Percentiles rank a stretch among this genome's conserved stretches.
phyloP scores from a whole-genome alignment of 2,797 vertebrate species.

The Catostomus latipinnis region DNA sequence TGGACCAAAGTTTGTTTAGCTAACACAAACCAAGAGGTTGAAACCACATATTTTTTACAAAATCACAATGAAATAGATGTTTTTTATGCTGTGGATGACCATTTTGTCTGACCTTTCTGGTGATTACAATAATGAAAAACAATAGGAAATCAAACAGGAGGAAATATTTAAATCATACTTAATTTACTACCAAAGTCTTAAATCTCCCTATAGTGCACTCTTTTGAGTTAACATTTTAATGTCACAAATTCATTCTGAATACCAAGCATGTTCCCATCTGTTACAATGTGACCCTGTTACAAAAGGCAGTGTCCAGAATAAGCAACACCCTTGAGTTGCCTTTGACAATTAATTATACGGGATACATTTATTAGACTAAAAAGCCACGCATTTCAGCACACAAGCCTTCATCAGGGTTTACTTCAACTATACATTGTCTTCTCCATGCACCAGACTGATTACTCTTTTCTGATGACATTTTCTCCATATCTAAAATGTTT shows the following conservation, averaged over 20 bases:
- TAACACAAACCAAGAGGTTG: constrained; percentile 37
- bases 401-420: too few species aligned
- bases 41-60: constrained; percentile 28
- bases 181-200: constrained; percentile 42
- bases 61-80: background rate
- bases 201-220: constrained; percentile 2
- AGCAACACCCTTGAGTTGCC: constrained; percentile 33
- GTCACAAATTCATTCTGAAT: constrained; percentile 32
- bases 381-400: too few species aligned
- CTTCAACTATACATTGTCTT: too few species aligned
- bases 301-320: background rate
- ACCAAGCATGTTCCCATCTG: constrained; percentile 39
- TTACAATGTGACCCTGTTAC: constrained; percentile 27
- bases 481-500: constrained; percentile 2
- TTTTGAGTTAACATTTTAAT: constrained; percentile 22
- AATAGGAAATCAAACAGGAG: background rate
- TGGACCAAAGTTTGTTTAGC: constrained; percentile 57
- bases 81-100: background rate
- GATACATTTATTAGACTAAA: too few species aligned
- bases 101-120: background rate
- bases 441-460: too few species aligned
- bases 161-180: constrained; percentile 30
- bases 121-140: constrained; percentile 17
- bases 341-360: constrained; percentile 32
- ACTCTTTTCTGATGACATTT: background rate